phyloP scores from a whole-genome alignment of 2,113 vertebrate species.

The Nibea coibor region DNA sequence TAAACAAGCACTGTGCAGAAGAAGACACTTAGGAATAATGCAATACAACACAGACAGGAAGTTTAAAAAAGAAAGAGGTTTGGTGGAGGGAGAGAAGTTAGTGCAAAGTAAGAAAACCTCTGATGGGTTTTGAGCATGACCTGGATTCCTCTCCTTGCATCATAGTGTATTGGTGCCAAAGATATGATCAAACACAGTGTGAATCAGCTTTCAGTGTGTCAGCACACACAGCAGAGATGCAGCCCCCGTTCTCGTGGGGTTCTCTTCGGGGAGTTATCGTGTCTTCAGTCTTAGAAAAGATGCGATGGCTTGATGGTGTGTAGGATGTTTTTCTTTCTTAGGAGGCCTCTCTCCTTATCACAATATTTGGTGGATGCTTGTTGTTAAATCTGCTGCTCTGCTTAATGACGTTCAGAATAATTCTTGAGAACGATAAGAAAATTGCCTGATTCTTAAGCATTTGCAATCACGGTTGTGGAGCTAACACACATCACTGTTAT shows the following conservation, averaged over 20 bases:
- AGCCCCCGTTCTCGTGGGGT: slow-evolving; percentile 25
- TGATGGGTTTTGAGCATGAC: slow-evolving; percentile 65
- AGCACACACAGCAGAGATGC: slow-evolving; percentile 50
- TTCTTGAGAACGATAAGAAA: not conserved
- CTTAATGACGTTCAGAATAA: not conserved
- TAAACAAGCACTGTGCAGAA: not conserved
- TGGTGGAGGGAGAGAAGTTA: slow-evolving; percentile 48
- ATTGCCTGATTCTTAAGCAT: not conserved
- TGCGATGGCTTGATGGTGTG: slow-evolving; percentile 42
- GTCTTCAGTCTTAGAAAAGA: slow-evolving; percentile 44
- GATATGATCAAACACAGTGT: slow-evolving; percentile 71
- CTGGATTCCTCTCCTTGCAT: slow-evolving; percentile 74
- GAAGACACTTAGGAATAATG: slow-evolving; percentile 51
- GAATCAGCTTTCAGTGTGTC: slow-evolving; percentile 65
- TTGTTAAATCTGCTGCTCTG: slow-evolving; percentile 12
- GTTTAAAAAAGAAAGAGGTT: slow-evolving; percentile 27
- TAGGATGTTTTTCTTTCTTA: slow-evolving; percentile 38
- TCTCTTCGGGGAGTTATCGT: slow-evolving; percentile 50
- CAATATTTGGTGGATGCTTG: slow-evolving; percentile 42
- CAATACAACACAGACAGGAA: slow-evolving; percentile 44
- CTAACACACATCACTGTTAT: slow-evolving; percentile 9
- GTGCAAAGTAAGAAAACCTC: slow-evolving; percentile 60
- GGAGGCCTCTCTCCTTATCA: slow-evolving; percentile 13
- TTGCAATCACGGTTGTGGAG: slow-evolving; percentile 7
- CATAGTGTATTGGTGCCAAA: slow-evolving; percentile 59